Base-by-base conservation (phyloP, 2,797 vertebrate genomes). In the Erpetoichthys calabaricus region DNA sequence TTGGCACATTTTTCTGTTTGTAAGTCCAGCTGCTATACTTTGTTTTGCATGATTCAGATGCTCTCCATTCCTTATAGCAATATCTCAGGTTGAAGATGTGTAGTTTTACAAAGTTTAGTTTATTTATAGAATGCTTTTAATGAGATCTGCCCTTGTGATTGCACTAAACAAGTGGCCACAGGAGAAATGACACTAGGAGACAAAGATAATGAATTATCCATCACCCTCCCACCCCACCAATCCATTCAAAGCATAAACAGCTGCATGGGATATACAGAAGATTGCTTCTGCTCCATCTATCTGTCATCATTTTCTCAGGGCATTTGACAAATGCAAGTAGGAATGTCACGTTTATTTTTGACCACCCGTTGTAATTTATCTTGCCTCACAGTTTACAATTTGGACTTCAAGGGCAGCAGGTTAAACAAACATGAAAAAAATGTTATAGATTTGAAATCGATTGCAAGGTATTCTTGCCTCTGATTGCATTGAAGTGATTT, bases 241-340 rank as follows among this genome's bases (percentile, higher is more conserved):
- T 25, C 25, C 25, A 25, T 25, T 41, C 42, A 42, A 49, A n/a
- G 47, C 41, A 7, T 3, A 54, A 8, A 54, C 41, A 43, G 53
- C 53, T 54, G 53, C 53, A 54, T 42, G 41, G 7, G 25, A 42
- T 43, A 54, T 54, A 3, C 53, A 42, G 9, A 7, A 54, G 53
- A 54, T 5, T 5, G 41, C 42, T 42, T 8, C 53, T 25, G 10
- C 41, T 54, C 7, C 5, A 54, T 54, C 41, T 41, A 54, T 54
- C 53, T 42, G 41, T 43, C 53, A 54, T 25, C 53, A 54, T 54
- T 54, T 54, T 5, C 41, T 54, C 53, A 54, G 44, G 44, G 41
- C 5, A 41, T 41, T 8, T 54, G 53, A 54, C 53, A 54, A 54
- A 54, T 43, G 5, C n/a, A 54, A 7, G 41, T 42, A 54, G 53